A percentile compares a stretch with the other conserved stretches of the same genome.
Evolutionary conservation across 2,797 vertebrate genomes (phyloP).

Genomic region (Semotilus atromaculatus): DNA sequence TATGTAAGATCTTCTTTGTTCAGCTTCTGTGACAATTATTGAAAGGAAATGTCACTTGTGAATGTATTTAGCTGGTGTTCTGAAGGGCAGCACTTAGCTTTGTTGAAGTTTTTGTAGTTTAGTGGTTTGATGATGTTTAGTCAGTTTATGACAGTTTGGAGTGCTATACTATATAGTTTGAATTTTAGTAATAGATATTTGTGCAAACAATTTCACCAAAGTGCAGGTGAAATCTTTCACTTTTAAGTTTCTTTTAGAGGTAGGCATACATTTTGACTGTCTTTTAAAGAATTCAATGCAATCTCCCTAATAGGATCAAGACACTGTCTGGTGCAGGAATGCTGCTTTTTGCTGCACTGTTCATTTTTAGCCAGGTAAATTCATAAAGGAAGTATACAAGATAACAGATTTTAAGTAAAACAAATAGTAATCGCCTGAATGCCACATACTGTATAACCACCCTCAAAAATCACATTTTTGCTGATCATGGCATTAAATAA

Average conservation of each 20-base stretch:
- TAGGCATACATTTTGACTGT: not conserved
- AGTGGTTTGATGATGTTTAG: not conserved
- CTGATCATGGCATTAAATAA: not conserved
- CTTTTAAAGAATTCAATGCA: not conserved
- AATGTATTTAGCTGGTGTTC: not conserved
- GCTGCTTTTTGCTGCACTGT: slow-evolving; percentile 50
- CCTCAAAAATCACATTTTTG: not conserved
- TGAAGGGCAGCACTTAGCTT: not conserved
- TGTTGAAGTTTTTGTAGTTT: not conserved
- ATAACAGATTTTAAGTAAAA: not conserved
- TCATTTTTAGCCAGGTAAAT: slow-evolving; percentile 55
- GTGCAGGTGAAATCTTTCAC: not conserved
- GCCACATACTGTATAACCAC: not conserved
- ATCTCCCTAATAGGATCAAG: slow-evolving; percentile 37
- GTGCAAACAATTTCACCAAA: too few relatives aligned
- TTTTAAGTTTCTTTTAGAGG: not conserved
- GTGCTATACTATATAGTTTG: not conserved
- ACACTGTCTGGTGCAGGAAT: slow-evolving; percentile 32
- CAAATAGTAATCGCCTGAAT: not conserved
- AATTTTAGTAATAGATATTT: not conserved
- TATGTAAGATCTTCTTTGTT: not conserved
- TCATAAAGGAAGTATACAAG: not conserved
- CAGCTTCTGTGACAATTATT: not conserved
- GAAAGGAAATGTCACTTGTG: not conserved
- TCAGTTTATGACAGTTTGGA: not conserved